Evolutionary conservation across 1,140 invertebrate species (phyloP).

Genomic region (Druon quercuslanigerum): DNA sequence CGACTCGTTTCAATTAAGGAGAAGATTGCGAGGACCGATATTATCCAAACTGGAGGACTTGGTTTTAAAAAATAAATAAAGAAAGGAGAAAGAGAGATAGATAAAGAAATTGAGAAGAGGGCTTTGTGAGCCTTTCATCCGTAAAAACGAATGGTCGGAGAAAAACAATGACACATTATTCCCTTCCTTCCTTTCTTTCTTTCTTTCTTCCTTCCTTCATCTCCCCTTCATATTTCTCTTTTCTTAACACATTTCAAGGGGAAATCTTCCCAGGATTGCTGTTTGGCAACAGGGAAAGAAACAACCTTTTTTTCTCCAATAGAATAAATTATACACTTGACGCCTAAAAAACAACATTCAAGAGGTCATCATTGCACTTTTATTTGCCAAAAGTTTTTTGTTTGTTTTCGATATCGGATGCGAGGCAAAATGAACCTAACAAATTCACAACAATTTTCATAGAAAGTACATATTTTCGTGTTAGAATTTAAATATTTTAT

Average conservation of each 20-base stretch:
- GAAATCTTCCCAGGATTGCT: neutral
- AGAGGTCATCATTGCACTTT: too few species aligned
- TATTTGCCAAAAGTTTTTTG: too few species aligned
- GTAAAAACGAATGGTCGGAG: slow-evolving; percentile 43
- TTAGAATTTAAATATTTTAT: too few species aligned
- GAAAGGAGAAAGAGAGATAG: slow-evolving; percentile 38
- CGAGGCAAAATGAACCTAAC: too few species aligned
- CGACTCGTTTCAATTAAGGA: slow-evolving; percentile 1
- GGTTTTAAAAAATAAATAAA: slow-evolving; percentile 9
- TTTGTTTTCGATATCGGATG: too few species aligned
- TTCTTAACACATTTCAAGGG: neutral
- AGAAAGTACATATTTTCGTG: too few species aligned
- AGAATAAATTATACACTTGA: too few species aligned
- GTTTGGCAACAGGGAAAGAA: slow-evolving; percentile 2
- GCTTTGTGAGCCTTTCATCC: slow-evolving; percentile 43
- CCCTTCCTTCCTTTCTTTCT: slow-evolving; percentile 8
- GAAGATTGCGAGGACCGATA: slow-evolving; percentile 7
- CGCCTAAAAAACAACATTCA: too few species aligned
- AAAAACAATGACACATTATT: slow-evolving; percentile 58
- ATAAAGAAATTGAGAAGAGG: slow-evolving; percentile 36
- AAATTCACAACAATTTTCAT: too few species aligned
- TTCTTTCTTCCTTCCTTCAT: neutral
- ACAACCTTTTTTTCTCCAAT: neutral
- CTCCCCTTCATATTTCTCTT: neutral
- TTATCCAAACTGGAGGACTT: slow-evolving; percentile 32